phyloP scores from a whole-genome alignment of 2,113 vertebrate species.

The Alaudala cheleensis region DNA sequence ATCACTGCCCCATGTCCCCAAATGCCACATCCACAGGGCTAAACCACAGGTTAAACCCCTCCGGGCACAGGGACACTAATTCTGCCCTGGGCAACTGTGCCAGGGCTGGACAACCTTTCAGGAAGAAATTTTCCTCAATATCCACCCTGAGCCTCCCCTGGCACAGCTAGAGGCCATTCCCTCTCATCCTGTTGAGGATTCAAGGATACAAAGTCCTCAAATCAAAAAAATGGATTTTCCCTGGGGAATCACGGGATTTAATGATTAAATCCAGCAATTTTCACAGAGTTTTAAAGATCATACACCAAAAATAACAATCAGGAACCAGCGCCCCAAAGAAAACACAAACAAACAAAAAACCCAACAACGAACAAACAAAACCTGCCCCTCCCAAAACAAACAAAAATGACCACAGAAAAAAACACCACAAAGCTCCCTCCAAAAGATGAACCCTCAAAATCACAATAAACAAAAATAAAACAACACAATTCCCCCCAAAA shows the following conservation, averaged over 20 bases:
- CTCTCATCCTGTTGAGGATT: neutral
- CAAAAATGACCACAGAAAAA: neutral
- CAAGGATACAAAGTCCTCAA: neutral
- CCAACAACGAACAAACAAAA: neutral
- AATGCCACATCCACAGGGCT: neutral
- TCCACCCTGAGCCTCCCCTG: neutral
- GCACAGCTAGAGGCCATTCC: accelerated
- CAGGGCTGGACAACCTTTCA: neutral
- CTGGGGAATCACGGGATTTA: neutral
- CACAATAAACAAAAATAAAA: neutral
- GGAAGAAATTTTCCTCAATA: neutral
- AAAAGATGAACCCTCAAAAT: neutral
- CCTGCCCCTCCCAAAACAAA: neutral
- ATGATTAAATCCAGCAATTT: neutral
- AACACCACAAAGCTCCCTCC: accelerated
- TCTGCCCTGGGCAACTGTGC: neutral
- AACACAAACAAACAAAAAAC: neutral
- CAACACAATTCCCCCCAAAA: neutral
- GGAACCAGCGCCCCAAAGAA: neutral
- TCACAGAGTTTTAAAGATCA: neutral
- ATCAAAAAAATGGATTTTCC: neutral
- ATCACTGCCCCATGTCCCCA: neutral
- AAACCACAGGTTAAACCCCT: neutral
- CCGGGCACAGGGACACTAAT: neutral
- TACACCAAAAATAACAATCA: neutral